A percentile compares a stretch with the other conserved stretches of the same genome.
These are phyloP conservation scores for Agrilus biguttatus DNA, from an alignment of 2,888 invertebrate species.

Conservation along the genomic window DNA sequence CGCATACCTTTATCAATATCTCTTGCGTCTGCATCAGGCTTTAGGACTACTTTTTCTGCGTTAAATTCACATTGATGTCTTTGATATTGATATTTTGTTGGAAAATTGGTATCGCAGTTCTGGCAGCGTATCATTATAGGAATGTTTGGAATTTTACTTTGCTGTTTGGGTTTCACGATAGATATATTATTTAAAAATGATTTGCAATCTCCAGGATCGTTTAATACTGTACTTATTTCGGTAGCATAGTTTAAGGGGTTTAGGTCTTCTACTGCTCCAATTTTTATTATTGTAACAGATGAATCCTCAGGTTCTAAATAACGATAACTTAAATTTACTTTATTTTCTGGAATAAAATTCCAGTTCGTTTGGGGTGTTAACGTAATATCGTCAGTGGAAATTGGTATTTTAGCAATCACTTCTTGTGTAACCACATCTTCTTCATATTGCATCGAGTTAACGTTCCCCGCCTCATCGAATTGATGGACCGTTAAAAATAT, in stretches of 20 bases:
- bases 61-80: constrained; percentile 32
- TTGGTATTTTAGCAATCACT: constrained; percentile 17
- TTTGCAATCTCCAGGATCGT: constrained; percentile 11
- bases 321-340: constrained; percentile 15
- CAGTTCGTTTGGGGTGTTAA: constrained; percentile 9
- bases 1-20: constrained; percentile 24
- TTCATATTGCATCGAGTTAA: constrained; percentile 19
- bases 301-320: constrained; percentile 16
- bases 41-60: constrained; percentile 28
- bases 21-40: constrained; percentile 24
- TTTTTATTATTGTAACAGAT: constrained; percentile 17
- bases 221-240: constrained; percentile 11
- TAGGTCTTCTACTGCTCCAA: constrained; percentile 18
- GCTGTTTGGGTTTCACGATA: constrained; percentile 8
- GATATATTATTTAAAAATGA: constrained; percentile 3
- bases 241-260: constrained; percentile 16
- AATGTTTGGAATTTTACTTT: constrained; percentile 16
- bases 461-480: constrained; percentile 16
- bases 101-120: constrained; percentile 31
- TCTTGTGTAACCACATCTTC: constrained; percentile 20
- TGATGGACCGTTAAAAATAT: constrained; percentile 21
- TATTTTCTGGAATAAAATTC: constrained; percentile 8
- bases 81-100: constrained; percentile 32
- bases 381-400: constrained; percentile 14
- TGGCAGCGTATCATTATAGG: constrained; percentile 27